phyloP scores from a whole-genome alignment of 2,888 invertebrate genomes.

The Pseudococcus jackbeardsleyi region DNA sequence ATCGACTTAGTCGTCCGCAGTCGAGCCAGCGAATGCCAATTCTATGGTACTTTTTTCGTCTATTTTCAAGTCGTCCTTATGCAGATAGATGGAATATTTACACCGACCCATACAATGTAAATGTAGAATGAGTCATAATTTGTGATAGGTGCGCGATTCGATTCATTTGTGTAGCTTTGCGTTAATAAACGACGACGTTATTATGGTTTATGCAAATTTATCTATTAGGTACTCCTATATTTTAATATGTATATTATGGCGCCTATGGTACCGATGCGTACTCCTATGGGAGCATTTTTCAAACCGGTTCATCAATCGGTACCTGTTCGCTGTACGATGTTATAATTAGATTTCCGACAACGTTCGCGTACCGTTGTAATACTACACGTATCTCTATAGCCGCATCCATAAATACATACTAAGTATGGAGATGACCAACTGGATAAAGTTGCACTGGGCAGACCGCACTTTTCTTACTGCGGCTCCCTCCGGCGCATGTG shows the following conservation, averaged over 20 bases:
- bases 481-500: background rate
- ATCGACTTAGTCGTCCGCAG: background rate
- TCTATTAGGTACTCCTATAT: background rate
- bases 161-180: background rate
- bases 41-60: background rate
- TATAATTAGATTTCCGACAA: constrained; percentile 17
- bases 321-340: constrained; percentile 12
- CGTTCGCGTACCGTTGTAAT: background rate
- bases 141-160: background rate
- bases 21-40: background rate
- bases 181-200: background rate
- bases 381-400: background rate
- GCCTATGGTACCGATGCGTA: background rate
- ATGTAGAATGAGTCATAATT: no score
- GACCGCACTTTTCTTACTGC: background rate
- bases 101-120: background rate
- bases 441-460: background rate
- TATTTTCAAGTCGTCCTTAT: background rate
- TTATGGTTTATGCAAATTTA: background rate
- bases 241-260: background rate
- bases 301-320: constrained; percentile 27
- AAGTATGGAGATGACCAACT: background rate
- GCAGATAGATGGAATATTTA: background rate
- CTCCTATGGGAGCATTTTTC: background rate
- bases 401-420: constrained; percentile 3